Evolutionary conservation across 2,113 vertebrate genomes (phyloP).

Genomic region (Hydropotes inermis): DNA sequence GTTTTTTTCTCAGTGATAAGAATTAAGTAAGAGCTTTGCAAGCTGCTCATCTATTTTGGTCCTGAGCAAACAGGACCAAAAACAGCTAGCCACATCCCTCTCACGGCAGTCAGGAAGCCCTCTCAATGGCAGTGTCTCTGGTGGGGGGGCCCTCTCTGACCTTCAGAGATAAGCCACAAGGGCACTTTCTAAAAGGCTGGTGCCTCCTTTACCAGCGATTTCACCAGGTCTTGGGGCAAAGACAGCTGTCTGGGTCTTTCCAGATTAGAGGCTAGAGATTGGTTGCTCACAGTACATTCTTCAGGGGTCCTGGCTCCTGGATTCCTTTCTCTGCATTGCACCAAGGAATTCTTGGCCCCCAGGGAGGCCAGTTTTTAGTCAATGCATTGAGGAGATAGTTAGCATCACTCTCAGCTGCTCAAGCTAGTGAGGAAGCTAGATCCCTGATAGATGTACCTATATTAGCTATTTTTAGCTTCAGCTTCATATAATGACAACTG

Average conservation of each 20-base stretch:
- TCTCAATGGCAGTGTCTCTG: background rate
- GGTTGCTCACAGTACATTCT: accelerated
- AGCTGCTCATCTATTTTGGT: background rate
- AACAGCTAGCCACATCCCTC: background rate
- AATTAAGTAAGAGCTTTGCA: background rate
- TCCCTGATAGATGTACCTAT: background rate
- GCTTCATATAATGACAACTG: background rate
- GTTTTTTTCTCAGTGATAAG: background rate
- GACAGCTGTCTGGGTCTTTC: background rate
- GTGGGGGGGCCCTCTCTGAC: background rate
- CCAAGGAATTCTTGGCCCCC: background rate
- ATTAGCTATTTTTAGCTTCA: background rate
- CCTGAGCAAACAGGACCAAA: background rate
- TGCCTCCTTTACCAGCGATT: no score
- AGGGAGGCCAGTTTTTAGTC: background rate
- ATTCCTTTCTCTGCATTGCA: background rate
- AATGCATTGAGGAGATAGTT: background rate
- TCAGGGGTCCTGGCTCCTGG: background rate
- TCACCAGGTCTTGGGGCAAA: background rate
- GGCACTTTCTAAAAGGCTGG: background rate
- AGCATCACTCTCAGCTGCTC: background rate
- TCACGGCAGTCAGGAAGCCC: accelerated
- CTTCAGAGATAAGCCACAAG: background rate
- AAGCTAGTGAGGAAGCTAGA: background rate
- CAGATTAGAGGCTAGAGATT: accelerated